Base-by-base conservation (phyloP, 2,113 vertebrate genomes). In the Tiliqua scincoides region DNA sequence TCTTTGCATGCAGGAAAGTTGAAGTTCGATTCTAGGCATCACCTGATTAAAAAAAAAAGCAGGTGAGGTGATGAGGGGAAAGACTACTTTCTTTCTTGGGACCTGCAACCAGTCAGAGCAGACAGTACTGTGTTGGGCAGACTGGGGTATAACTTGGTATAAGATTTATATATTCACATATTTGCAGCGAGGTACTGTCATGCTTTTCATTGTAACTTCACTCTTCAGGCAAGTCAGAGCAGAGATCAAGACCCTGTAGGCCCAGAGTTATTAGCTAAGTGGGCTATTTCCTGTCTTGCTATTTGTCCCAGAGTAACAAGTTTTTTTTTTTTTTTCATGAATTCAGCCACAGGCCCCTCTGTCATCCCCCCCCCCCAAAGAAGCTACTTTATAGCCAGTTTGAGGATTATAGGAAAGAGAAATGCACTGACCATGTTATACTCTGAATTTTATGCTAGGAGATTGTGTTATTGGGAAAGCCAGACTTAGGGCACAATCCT, bases 101-200 rank as follows among this genome's bases (percentile, higher is more conserved):
- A 57, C 11, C 11, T 17, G 11, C 54, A 8, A 12, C 52, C 52
- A 54, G 52, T 54, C 52, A 54, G 52, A 54, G 52, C 6, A 3
- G 54, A 17, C 54, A 57, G 54, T 17, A 57, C 2, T 57, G 14
- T 48, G 43, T 48, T n/a, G n/a, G n/a, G n/a, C n/a, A n/a, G n/a
- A n/a, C n/a, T n/a, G n/a, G n/a, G n/a, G n/a, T n/a, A n/a, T n/a
- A n/a, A n/a, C n/a, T n/a, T n/a, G n/a, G n/a, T n/a, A n/a, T n/a
- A n/a, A n/a, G n/a, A n/a, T n/a, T n/a, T n/a, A n/a, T n/a, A n/a
- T 57, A 12, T 30, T 11, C 32, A 78, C 14, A 4, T 1, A 1
- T n/a, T 20, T 37, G 57, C 20, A 62, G n/a, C 59, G 25, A 2
- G 0, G 17, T 2, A 63, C 30, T 0, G 0, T 11, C 37, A 68